Base-by-base conservation (phyloP, 2,113 vertebrate genomes). In the Nannospalax galili region DNA sequence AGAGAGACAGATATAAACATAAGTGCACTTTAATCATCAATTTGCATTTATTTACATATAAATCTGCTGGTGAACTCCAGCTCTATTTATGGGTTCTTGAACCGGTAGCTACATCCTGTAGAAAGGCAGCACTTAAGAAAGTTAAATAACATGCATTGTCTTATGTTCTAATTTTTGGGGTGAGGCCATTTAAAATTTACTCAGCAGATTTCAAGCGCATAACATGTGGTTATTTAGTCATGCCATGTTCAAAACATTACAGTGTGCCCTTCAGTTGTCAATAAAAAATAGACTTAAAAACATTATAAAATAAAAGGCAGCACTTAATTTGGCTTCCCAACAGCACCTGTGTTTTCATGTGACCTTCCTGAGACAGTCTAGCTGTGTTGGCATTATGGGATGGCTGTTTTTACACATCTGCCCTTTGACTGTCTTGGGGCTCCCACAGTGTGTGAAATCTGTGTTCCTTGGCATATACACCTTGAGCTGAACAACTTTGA, bases 331-430 rank as follows among this genome's bases (percentile, higher is more conserved):
- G 11, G 5, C 35, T 37, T 64, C 58, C 26, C 5, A 14, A 30
- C 40, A 30, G 5, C 11, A 0, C 11, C 1, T 0, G 16, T 74
- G 14, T 15, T 62, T 72, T 45, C 5, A 5, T 0, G 7, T 35
- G 6, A 28, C 16, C 26, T 73, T 88, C 64, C 58, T 40, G 22
- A 24, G 72, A 60, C 12, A 48, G 17, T 16, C 37, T 32, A 5
- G 8, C 11, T 60, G 35, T 28, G 37, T 45, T 56, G 11, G 2
- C 19, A 30, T 17, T 30, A 14, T 3, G 48, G 24, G 22, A 52
- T 1, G 16, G 6, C 37, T 30, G 26, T 9, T 75, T 81, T 73
- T 20, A 26, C 12, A 0, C 7, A 0, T 10, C n/a, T 72, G 40
- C 10, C 30, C 78, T n/a, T 72, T 11, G 32, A 14, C 24, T 35